A percentile compares a stretch with the other conserved stretches of the same genome.
Conservation (phyloP, 2,888 invertebrate species). For the Diogma glabrata region DNA sequence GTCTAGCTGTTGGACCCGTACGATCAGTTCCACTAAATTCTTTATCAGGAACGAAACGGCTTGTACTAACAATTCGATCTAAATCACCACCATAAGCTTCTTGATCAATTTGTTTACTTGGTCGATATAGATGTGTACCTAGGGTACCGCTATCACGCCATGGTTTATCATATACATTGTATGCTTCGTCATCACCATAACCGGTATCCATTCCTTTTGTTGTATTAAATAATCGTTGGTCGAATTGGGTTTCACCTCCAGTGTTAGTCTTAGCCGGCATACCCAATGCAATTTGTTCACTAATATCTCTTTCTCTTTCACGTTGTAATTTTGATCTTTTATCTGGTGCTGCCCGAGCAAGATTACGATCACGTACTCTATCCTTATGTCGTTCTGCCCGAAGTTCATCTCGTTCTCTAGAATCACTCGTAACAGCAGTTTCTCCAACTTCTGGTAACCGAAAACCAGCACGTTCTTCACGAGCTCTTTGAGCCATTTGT, state of each 20-base stretch:
- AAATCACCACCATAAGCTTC: constrained; percentile 88
- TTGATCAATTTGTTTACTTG: constrained; percentile 74
- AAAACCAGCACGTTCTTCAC: constrained; percentile 84
- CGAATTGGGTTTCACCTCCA: constrained; percentile 77
- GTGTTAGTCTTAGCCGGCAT: constrained; percentile 69
- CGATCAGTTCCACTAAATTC: constrained; percentile 89
- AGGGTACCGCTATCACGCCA: constrained; percentile 86
- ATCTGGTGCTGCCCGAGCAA: constrained; percentile 88
- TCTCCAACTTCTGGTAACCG: constrained; percentile 34
- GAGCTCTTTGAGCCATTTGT: constrained; percentile 85
- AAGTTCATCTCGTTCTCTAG: constrained; percentile 75
- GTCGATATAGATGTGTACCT: constrained; percentile 82
- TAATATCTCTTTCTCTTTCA: constrained; percentile 91
- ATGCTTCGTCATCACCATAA: constrained; percentile 93
- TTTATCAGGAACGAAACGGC: constrained; percentile 95
- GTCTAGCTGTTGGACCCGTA: constrained; percentile 47
- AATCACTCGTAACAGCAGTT: constrained; percentile 47
- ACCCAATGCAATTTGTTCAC: constrained; percentile 96
- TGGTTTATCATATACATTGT: constrained; percentile 96
- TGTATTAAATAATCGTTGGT: constrained; percentile 92
- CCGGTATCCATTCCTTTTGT: constrained; percentile 82
- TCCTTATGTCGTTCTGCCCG: constrained; percentile 85
- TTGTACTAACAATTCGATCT: constrained; percentile 77
- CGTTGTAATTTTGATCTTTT: constrained; percentile 80
- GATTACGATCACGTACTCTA: constrained; percentile 82